These are phyloP conservation scores for Leguminivora glycinivorella DNA, from an alignment of 1,140 invertebrate species.

Conservation along the genomic window DNA sequence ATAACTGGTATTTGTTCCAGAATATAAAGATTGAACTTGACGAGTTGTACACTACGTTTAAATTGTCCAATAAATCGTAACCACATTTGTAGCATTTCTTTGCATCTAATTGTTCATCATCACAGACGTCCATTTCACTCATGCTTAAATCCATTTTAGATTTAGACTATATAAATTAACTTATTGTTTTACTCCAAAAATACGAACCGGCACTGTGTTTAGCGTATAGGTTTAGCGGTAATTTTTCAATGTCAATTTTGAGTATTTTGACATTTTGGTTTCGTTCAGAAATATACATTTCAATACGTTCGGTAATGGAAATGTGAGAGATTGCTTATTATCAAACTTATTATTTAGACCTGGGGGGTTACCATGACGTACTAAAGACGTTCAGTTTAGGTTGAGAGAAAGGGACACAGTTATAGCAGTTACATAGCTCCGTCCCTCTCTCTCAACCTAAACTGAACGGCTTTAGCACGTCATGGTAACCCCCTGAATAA, in stretches of 20 bases:
- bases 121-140: slow-evolving; percentile 36
- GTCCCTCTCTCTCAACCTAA: too few relatives aligned
- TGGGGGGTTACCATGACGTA: too few relatives aligned
- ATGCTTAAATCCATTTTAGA: not conserved
- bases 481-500: too few relatives aligned
- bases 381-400: too few relatives aligned
- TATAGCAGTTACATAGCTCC: too few relatives aligned
- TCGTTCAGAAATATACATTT: not conserved
- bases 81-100: slow-evolving; percentile 44
- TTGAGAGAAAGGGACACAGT: too few relatives aligned
- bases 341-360: too few relatives aligned
- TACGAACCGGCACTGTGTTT: not conserved
- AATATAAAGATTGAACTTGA: slow-evolving; percentile 42
- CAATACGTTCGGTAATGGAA: not conserved
- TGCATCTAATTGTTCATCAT: slow-evolving; percentile 32
- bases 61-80: slow-evolving; percentile 38
- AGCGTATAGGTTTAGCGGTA: not conserved
- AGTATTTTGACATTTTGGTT: slow-evolving; percentile 3
- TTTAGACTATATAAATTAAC: not conserved
- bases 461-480: too few relatives aligned
- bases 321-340: too few relatives aligned
- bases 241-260: slow-evolving; percentile 7
- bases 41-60: slow-evolving; percentile 48
- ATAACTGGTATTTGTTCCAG: slow-evolving; percentile 68
- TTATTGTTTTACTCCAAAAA: not conserved